Evolutionary conservation across 2,888 invertebrate genomes (phyloP), one percentile per base, ranked within the genome.

Genomic region (Xanthia icteritia): DNA sequence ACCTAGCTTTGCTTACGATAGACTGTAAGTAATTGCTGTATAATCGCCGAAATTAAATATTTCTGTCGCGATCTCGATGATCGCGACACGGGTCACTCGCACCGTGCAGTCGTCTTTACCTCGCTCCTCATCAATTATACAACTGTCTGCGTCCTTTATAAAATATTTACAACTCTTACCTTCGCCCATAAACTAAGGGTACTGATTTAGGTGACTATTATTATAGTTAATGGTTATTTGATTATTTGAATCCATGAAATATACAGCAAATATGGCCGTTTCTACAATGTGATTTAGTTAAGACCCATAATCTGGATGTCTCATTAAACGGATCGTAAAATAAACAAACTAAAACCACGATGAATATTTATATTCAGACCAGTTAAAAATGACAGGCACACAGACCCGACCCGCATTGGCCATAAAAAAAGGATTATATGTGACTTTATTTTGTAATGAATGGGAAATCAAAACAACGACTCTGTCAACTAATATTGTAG

Each of bases 131-230:
- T 88, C 82, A 87, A 89, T 83, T 84, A 89, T 86, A 80, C 85
- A 90, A 85, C 77, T 84, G 79, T 83, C 83, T 85, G 81, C 88
- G 83, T 89, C 86, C 89, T 86, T 89, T 90, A 89, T 93, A 92
- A 92, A 93, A 91, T 93, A 93, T 94, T 93, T 91, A 93, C 91
- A 90, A 91, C 89, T 89, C 81, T 90, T 92, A 92, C 91, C 91
- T 92, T 87, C 81, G 83, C 79, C 86, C 83, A 91, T 93, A 93
- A 93, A 93, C 91, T 89, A 85, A 81, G 88, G 88, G 84, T 79
- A 88, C 85, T 85, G 89, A 87, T 87, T 89, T 87, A 90, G 85
- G 82, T 85, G 81, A 84, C 86, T 86, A 85, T 88, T 88, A 88
- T 89, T 86, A 82, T 79, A 79, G 74, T 86, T 89, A 88, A 88